Conservation (phyloP, 2,797 vertebrate genomes). For the Bradypodion pumilum region DNA sequence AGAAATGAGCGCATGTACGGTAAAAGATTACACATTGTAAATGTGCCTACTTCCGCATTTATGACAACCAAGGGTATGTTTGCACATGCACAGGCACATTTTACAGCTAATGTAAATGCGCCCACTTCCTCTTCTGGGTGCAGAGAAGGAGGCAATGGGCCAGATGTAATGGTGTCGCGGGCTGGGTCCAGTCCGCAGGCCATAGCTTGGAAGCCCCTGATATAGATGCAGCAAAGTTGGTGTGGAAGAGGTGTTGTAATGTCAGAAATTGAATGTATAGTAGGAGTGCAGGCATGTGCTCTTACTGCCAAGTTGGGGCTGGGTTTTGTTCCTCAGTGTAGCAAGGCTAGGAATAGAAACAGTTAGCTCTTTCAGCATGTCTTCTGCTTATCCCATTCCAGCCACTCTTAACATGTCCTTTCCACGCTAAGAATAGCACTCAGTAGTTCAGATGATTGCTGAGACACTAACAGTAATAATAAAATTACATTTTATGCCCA, state of each 20-base stretch:
- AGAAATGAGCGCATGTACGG: too few relatives aligned
- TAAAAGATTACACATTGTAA: too few relatives aligned
- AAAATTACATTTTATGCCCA: slow-evolving; percentile 1
- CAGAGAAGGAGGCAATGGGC: too few relatives aligned
- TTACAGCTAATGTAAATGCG: too few relatives aligned
- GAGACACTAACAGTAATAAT: slow-evolving; percentile 25
- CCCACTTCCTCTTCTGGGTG: too few relatives aligned
- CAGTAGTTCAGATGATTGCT: slow-evolving; percentile 21
- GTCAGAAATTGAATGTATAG: background rate
- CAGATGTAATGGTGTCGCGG: too few relatives aligned
- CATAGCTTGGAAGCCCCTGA: too few relatives aligned
- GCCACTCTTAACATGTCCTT: slow-evolving; percentile 22
- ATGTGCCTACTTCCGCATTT: too few relatives aligned
- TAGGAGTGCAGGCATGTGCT: background rate
- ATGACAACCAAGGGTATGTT: too few relatives aligned
- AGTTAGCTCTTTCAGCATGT: background rate
- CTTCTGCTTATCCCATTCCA: slow-evolving; percentile 32
- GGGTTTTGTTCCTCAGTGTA: slow-evolving; percentile 13
- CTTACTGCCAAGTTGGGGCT: slow-evolving; percentile 9
- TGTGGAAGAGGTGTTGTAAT: background rate
- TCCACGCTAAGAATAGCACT: slow-evolving; percentile 28
- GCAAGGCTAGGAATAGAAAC: slow-evolving; percentile 32
- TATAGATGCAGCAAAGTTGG: background rate
- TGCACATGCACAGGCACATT: too few relatives aligned
- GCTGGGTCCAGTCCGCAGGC: too few relatives aligned